phyloP scores from a whole-genome alignment of 2,888 invertebrate genomes.

The Drepana falcataria region DNA sequence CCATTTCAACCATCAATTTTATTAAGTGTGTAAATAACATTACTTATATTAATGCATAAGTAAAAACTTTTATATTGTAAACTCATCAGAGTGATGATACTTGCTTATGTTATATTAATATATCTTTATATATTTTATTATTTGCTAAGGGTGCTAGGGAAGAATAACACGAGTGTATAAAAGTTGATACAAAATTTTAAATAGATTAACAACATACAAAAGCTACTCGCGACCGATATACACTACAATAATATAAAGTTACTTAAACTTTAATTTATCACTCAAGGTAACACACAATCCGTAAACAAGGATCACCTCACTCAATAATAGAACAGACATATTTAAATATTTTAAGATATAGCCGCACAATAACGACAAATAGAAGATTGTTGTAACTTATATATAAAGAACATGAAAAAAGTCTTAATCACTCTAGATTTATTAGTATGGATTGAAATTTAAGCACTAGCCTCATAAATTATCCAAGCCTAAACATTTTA shows the following conservation, averaged over 20 bases:
- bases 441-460: conserved; percentile 32
- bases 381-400: conserved; percentile 14
- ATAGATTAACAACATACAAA: conserved; percentile 77
- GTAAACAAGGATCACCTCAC: conserved; percentile 49
- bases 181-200: conserved; percentile 74
- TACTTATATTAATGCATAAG: not conserved
- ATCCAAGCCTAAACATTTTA: conserved; percentile 16
- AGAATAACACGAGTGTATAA: conserved; percentile 78
- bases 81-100: conserved; percentile 14
- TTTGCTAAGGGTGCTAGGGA: conserved; percentile 72
- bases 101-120: conserved; percentile 6
- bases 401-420: conserved; percentile 37
- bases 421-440: conserved; percentile 15
- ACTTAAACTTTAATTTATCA: conserved; percentile 64
- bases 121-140: conserved; percentile 24
- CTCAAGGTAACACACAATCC: conserved; percentile 57
- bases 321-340: conserved; percentile 48
- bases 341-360: conserved; percentile 18
- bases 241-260: conserved; percentile 49
- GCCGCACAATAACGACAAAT: conserved; percentile 37
- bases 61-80: not conserved
- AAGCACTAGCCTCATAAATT: conserved; percentile 41
- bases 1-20: no score
- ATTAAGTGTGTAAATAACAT: conserved; percentile 9
- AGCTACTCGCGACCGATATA: conserved; percentile 65